Evolutionary conservation across 1,140 invertebrate species (phyloP).

Genomic region (Frieseomelitta varia): DNA sequence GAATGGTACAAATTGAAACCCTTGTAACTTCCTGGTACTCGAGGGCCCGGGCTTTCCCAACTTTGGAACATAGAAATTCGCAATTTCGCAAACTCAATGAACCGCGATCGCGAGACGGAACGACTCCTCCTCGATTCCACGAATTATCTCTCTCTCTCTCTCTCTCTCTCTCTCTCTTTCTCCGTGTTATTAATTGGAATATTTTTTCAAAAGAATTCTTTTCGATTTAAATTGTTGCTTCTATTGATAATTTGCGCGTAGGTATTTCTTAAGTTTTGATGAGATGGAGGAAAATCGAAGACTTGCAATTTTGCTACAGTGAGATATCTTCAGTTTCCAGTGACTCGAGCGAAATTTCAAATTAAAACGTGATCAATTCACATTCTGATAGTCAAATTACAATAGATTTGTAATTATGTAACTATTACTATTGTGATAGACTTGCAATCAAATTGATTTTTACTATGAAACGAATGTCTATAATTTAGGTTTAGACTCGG

Average conservation of each 20-base stretch:
- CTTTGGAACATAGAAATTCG: slow-evolving; percentile 8
- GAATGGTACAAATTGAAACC: slow-evolving; percentile 36
- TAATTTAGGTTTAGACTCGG: no score
- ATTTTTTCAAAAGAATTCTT: background rate
- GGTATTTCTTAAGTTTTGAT: background rate
- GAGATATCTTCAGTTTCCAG: background rate
- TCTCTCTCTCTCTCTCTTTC: no score
- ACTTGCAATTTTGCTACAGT: no score
- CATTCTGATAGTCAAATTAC: no score
- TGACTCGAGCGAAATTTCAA: background rate
- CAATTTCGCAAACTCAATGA: slow-evolving; percentile 26
- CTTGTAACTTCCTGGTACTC: slow-evolving; percentile 19
- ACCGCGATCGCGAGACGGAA: background rate
- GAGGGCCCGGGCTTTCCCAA: background rate
- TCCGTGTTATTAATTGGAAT: background rate
- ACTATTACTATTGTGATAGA: no score
- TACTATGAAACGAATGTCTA: no score
- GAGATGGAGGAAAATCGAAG: background rate
- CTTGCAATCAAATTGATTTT: no score
- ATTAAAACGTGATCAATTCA: background rate
- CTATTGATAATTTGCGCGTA: background rate
- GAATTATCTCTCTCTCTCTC: background rate
- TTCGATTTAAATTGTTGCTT: background rate
- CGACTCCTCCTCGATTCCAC: no score
- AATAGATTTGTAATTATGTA: no score